Evolutionary conservation across 2,888 invertebrate species (phyloP), one percentile per base, ranked within the genome.

Genomic region (Belgica antarctica): DNA sequence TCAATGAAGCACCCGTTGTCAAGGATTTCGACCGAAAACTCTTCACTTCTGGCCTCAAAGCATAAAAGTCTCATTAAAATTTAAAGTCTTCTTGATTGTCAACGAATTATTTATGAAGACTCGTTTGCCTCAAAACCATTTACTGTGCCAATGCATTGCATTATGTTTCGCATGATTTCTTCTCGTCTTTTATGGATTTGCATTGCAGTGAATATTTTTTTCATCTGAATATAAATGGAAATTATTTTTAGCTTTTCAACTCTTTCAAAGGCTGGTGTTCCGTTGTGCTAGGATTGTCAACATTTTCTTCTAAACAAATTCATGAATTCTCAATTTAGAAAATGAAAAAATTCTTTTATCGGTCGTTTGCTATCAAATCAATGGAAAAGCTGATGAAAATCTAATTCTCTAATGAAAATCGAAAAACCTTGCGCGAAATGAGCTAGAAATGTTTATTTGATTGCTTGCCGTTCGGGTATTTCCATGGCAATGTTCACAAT

Each of bases 141-240:
- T 15, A 41, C 41, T 5, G 41, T 41, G 12, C 15, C 41, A 41
- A 41, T 41, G 41, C 41, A 41, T 41, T 41, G 12, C 41, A 41
- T 41, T 41, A 41, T 41, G 12, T 41, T 41, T 10, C 41, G 15
- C 41, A 41, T 41, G n/a, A n/a, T n/a, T 15, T 41, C 15, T 41
- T 41, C 15, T 10, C 41, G n/a, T 41, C n/a, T 2, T 5, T 5
- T 15, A 5, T 12, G 15, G 10, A 41, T 41, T 34, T 34, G 12
- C 15, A 41, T 41, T 41, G 41, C 41, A 41, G 41, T 41, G 41
- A 41, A 41, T 31, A 31, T 31, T 10, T n/a, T n/a, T n/a, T n/a
- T n/a, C n/a, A n/a, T 31, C 31, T 31, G 31, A 31, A 31, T 41
- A 41, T 41, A 41, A 41, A 41, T 41, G 41, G 15, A 41, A 41